Base-by-base conservation (phyloP, 2,888 invertebrate genomes). In the Eupithecia abbreviata region DNA sequence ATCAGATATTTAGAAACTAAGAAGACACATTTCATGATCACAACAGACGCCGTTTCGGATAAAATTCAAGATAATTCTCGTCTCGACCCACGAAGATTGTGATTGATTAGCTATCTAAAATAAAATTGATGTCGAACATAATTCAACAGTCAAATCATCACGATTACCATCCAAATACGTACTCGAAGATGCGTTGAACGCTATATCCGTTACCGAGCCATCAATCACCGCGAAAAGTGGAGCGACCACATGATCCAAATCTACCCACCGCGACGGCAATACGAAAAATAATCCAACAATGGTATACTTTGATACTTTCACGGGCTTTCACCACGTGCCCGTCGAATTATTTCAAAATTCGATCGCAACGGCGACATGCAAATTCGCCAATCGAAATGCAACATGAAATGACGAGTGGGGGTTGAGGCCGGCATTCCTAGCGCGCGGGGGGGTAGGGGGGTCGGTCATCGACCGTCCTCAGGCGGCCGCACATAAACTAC, bases 401-500 rank as follows among this genome's bases (percentile, higher is more conserved):
- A 90, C 90, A 89, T 90, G 92, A 92, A 90, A 88, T 91, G 91
- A 91, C 88, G 88, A 88, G 89, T 84, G 87, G 87, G 86, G 84
- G 85, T 83, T 81, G 81, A 76, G 82, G 76, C 74, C 86, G 87
- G 91, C 93, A 93, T 93, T 93, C 92, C 92, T 92, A 91, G 92
- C 82, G 86, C 84, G 87, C 85, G 86, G 84, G 82, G 82, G 79
- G 85, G 30, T 81, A 90, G 93, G 94, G 85, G 84, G 84, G 88
- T 82, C 90, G 93, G 94, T 94, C 93, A 93, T 93, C 94, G 94
- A 93, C 94, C 94, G 94, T 94, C 94, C 94, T 94, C 94, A 85
- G 90, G 84, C 90, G 90, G 90, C 88, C 92, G 90, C 88, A 91
- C 92, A 92, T 92, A 92, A 91, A 93, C 93, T 92, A 94, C 93